Percentiles rank a stretch among this genome's conserved stretches.
These are phyloP conservation scores for Mirza zaza DNA, from an alignment of 2,113 vertebrate genomes.

Conservation along the genomic window DNA sequence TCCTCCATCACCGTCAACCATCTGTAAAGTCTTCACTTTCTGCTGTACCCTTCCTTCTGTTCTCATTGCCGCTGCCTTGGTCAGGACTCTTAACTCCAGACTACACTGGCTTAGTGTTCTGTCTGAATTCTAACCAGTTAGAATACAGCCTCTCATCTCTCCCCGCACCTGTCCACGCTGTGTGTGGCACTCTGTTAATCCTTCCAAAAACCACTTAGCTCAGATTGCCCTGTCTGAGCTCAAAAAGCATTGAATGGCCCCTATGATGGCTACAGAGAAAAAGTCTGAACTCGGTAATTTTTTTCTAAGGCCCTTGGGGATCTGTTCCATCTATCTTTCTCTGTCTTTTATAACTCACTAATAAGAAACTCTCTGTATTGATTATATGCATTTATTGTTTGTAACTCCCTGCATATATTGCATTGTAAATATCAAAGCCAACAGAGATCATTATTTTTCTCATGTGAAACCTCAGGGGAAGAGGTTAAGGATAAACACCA, in stretches of 20 bases:
- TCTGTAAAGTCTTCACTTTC: not conserved
- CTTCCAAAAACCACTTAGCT: not conserved
- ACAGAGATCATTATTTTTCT: conserved; percentile 2
- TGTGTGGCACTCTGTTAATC: not conserved
- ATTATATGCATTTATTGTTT: not conserved
- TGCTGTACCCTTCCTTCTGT: not conserved
- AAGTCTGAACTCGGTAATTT: not conserved
- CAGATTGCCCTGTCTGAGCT: not conserved
- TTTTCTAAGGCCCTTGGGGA: not conserved
- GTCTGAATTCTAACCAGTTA: not conserved
- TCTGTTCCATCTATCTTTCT: not conserved
- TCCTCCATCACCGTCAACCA: not conserved
- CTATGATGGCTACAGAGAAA: not conserved
- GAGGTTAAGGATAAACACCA: not conserved
- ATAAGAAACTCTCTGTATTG: not conserved
- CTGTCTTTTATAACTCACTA: not conserved
- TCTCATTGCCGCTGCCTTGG: not conserved
- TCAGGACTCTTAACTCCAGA: not conserved
- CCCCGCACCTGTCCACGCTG: accelerated
- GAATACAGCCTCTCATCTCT: not conserved
- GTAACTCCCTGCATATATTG: not conserved
- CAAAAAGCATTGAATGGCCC: not conserved
- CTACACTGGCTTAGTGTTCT: not conserved
- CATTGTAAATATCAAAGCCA: not conserved
- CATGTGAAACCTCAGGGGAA: not conserved